Percentiles rank a stretch among this genome's conserved stretches.
Evolutionary conservation across 2,797 vertebrate species (phyloP).

Genomic region (Rhabdophis nuchalis): DNA sequence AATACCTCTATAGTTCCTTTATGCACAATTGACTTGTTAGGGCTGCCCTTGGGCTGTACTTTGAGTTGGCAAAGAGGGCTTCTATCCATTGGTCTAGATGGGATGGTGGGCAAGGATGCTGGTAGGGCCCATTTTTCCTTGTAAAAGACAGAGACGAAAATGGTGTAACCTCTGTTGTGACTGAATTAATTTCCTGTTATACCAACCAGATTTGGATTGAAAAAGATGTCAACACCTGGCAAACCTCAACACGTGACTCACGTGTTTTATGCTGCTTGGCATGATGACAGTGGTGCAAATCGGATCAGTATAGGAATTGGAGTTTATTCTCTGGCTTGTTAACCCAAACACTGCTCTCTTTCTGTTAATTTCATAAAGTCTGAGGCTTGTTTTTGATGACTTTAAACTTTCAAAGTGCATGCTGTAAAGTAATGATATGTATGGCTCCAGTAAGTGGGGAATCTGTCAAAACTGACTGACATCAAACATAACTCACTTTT

Average conservation of each 20-base stretch:
- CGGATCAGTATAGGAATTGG: background rate
- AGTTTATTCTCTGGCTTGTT: background rate
- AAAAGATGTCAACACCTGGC: background rate
- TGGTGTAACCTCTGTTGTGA: background rate
- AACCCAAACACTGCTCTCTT: background rate
- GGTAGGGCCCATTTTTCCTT: background rate
- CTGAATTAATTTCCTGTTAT: background rate
- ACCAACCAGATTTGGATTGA: background rate
- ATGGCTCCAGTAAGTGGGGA: constrained; percentile 12
- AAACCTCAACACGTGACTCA: background rate
- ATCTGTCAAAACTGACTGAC: constrained; percentile 46
- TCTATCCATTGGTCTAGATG: background rate
- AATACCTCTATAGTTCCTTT: background rate
- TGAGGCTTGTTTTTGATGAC: background rate
- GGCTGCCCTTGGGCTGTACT: background rate
- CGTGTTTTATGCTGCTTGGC: background rate
- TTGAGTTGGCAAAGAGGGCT: background rate
- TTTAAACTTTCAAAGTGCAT: constrained; percentile 5
- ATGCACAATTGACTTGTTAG: background rate
- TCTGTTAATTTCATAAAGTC: constrained; percentile 1
- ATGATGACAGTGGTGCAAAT: background rate
- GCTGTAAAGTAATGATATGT: background rate
- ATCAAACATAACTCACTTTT: constrained; percentile 50
- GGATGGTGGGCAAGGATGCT: background rate
- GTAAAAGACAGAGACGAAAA: background rate